These are phyloP conservation scores for Argyresthia goedartella DNA, from an alignment of 2,888 invertebrate species.

Conservation along the genomic window DNA sequence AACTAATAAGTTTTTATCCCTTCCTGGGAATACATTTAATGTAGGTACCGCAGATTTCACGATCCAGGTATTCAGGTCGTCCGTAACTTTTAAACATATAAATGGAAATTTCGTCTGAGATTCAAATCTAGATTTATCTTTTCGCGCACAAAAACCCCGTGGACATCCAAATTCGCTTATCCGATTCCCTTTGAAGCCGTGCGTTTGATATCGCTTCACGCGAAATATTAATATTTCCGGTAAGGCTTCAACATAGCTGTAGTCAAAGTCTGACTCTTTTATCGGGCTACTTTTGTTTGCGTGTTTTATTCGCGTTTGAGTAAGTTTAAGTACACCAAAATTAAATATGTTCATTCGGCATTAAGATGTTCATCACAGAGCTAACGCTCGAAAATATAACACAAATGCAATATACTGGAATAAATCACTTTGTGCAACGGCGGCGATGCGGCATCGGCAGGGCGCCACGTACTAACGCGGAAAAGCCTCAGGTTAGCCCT, in stretches of 20 bases:
- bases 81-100: constrained; percentile 2
- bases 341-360: no score
- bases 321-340: no score
- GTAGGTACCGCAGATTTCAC: background rate
- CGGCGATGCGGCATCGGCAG: no score
- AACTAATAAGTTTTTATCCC: constrained; percentile 11
- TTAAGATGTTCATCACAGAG: no score
- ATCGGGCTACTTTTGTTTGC: no score
- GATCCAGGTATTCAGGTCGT: constrained; percentile 1
- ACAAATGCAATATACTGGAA: no score
- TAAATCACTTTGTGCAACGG: no score
- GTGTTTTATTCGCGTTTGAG: no score
- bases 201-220: background rate
- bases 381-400: no score
- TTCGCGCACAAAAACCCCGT: background rate
- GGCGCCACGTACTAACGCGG: no score
- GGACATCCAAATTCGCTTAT: background rate
- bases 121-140: background rate
- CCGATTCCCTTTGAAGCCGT: background rate
- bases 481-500: no score
- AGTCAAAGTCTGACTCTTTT: background rate
- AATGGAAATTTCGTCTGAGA: background rate
- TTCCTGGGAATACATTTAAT: background rate
- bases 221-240: background rate
- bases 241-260: background rate